Evolutionary conservation across 2,888 invertebrate species (phyloP).

Genomic region (Thera britannica): DNA sequence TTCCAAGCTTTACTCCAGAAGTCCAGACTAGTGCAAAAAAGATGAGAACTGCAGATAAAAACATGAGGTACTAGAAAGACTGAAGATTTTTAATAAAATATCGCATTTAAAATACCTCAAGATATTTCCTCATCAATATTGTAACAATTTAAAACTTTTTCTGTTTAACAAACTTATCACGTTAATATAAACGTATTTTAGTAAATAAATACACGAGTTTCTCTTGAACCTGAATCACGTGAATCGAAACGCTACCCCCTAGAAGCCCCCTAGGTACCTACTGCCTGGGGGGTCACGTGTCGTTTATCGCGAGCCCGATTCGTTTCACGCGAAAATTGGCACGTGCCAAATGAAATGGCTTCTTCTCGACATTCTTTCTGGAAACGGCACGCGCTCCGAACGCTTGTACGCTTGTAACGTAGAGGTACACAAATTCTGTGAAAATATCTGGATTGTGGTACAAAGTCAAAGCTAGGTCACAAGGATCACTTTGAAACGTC

Average conservation of each 20-base stretch:
- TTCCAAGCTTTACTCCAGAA: no score
- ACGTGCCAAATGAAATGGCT: conserved; percentile 18
- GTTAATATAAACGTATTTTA: conserved; percentile 6
- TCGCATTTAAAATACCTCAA: not conserved
- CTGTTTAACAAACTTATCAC: not conserved
- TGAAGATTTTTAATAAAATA: not conserved
- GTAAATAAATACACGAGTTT: conserved; percentile 9
- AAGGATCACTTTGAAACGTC: no score
- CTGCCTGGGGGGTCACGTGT: conserved; percentile 16
- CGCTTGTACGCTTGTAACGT: no score
- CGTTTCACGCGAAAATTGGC: conserved; percentile 12
- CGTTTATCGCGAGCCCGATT: conserved; percentile 1
- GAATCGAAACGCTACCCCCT: conserved; percentile 12
- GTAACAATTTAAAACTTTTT: not conserved
- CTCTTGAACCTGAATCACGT: conserved; percentile 8
- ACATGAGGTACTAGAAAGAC: not conserved
- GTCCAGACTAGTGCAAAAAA: not conserved
- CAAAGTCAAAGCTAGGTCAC: no score
- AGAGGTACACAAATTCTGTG: no score
- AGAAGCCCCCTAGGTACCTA: conserved; percentile 1
- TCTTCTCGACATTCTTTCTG: conserved; percentile 6
- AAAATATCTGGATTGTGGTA: no score
- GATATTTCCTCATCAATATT: not conserved
- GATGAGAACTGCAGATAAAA: not conserved
- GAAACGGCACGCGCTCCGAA: conserved; percentile 1